phyloP scores from a whole-genome alignment of 2,113 vertebrate genomes.

The Perccottus glenii region DNA sequence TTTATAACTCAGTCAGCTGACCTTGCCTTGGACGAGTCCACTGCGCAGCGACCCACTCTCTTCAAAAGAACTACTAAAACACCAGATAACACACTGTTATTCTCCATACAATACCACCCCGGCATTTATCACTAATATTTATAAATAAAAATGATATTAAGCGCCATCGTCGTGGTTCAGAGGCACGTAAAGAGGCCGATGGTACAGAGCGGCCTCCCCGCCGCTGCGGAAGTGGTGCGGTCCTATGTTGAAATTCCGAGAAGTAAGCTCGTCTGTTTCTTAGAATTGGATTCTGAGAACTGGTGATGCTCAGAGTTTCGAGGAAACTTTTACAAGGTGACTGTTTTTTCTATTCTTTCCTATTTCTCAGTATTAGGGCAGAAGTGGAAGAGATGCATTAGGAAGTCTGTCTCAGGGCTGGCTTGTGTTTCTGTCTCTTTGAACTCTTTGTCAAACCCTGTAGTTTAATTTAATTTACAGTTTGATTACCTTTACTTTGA shows the following conservation, averaged over 20 bases:
- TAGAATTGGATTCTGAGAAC: conserved; percentile 99
- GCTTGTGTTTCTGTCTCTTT: background rate
- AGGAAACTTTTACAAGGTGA: conserved; percentile 99
- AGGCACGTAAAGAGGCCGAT: accelerated
- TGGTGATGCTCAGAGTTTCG: conserved; percentile 95
- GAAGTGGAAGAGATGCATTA: conserved; percentile 56
- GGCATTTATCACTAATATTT: accelerated
- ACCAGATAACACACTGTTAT: accelerated
- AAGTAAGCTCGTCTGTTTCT: conserved; percentile 94
- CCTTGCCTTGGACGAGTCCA: conserved; percentile 64
- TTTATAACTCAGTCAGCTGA: conserved; percentile 75
- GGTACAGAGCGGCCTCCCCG: conserved; percentile 54
- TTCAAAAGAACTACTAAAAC: accelerated
- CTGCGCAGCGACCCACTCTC: background rate
- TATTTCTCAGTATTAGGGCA: conserved; percentile 71
- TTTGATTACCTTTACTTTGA: background rate
- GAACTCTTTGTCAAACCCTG: background rate
- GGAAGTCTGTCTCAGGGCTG: conserved; percentile 2
- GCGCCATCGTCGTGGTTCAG: accelerated
- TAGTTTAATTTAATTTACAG: conserved; percentile 10
- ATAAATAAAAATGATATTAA: accelerated
- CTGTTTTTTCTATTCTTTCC: conserved; percentile 70
- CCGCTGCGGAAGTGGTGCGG: conserved; percentile 75
- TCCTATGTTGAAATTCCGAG: conserved; percentile 96
- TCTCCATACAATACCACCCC: accelerated